Evolutionary conservation across 2,113 vertebrate species (phyloP), one percentile per base, ranked within the genome.

Genomic region (Scophthalmus maximus): DNA sequence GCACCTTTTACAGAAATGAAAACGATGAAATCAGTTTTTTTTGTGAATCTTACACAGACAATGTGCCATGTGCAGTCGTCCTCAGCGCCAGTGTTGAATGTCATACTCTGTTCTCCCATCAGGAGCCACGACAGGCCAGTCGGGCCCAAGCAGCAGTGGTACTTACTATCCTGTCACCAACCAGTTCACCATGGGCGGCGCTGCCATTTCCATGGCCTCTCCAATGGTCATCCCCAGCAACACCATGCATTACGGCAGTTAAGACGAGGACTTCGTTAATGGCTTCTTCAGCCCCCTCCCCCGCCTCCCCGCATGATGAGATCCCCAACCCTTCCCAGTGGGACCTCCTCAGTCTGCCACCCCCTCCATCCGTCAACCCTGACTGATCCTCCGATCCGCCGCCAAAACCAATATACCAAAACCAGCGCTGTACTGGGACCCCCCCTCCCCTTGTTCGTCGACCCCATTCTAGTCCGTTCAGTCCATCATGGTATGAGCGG

Each of bases 241-340:
- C 94, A 97, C 96, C 90, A 95, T 97, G 95, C 96, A 98, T 93
- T 97, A 98, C 36, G 96, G 96, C 78, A 97, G 95, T 94, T 97
- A 96, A 93, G 91, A 84, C 5, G 61, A 84, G 82, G 78, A 83
- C 53, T 59, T 56, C 7, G 25, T 55, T 30, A 62, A 64, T n/a
- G 68, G 69, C 84, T 42, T 67, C 60, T 61, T 46, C 32, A 55
- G 44, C 20, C 30, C 36, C 78, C 57, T 53, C 66, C 76, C 66
- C 22, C 10, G 4, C 32, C 26, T 65, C 68, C 83, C 85, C 5
- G 87, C 92, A 91, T 92, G 89, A 90, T 68, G 60, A 64, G 77
- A 42, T 4, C 55, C 52, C 76, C 72, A 8, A 2, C 51, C 51
- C 78, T 80, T 69, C 81, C 75, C 87, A 23, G 26, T 30, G 59